Evolutionary conservation across 2,888 invertebrate genomes (phyloP), one percentile per base, ranked within the genome.

Genomic region (Corythucha ciliata): DNA sequence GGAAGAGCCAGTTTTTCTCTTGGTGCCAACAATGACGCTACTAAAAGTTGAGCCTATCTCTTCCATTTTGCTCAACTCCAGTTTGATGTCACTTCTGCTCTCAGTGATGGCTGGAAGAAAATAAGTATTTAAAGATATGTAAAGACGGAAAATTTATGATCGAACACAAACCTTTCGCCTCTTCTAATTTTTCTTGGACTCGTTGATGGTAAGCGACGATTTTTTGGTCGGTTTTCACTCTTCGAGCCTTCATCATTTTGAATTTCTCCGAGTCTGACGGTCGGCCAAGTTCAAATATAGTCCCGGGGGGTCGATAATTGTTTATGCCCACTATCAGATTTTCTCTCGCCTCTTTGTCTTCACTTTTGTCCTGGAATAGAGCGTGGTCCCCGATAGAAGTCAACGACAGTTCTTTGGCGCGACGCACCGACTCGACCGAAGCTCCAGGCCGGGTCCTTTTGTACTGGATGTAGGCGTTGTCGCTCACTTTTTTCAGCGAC

Each of bases 401-500:
- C 21, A 76, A 67, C 16, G 77, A 67, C 1, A 83, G 70, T 33
- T 74, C 74, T 70, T 97, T 97, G 10, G 86, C 80, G 56, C 93
- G 76, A 59, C 81, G 81, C 61, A 93, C 85, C 56, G 90, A 91
- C 65, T 93, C 96, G 0, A 79, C 73, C 0, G 94, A 91, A 0
- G 98, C 89, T 0, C 81, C 76, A 37, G 92, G 92, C 55, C 97
- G 75, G 57, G 94, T 90, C 58, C 79, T 76, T 1, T 88, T 64
- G 69, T 97, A 98, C 60, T 93, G 88, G 65, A 83, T 82, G 73
- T 91, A 92, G 0, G 88, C 96, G 65, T 96, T 96, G 32, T 75
- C 77, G 56, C 87, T 81, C 0, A 88, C 88, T 57, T 83, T 77
- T 61, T 74, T 70, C 64, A 81, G 74, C 56, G 77, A 79, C 68